These are phyloP conservation scores for Podiceps cristatus DNA, from an alignment of 2,113 vertebrate genomes.

Conservation along the genomic window DNA sequence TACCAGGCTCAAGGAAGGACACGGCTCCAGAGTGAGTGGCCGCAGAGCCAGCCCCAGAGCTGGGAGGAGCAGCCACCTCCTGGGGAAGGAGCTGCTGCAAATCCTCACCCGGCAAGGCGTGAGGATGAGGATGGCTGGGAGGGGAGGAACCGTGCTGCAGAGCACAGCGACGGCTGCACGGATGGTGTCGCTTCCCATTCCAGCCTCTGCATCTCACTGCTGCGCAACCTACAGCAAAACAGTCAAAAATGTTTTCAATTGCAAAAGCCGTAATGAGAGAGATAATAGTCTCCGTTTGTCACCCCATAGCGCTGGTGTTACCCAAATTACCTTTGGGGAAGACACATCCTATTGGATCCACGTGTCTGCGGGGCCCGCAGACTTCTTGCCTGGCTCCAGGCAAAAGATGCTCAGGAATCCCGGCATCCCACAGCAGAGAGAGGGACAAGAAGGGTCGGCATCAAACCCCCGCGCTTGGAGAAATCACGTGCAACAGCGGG, in stretches of 20 bases:
- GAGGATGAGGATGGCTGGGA: not conserved
- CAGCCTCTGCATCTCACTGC: not conserved
- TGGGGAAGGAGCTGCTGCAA: accelerated
- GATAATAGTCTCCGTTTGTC: not conserved
- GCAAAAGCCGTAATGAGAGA: not conserved
- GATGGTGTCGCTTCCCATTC: not conserved
- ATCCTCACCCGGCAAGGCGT: accelerated
- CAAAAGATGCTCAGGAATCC: not conserved
- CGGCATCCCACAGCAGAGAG: not conserved
- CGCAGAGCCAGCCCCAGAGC: accelerated
- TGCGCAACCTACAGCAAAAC: not conserved
- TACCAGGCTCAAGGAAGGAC: not conserved
- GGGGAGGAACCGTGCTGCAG: not conserved
- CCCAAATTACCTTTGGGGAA: not conserved
- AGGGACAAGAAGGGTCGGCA: not conserved
- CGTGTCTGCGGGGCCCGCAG: too few species aligned
- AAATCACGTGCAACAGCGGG: not conserved
- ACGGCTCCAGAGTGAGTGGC: accelerated
- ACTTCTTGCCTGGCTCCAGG: not conserved
- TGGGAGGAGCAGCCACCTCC: not conserved
- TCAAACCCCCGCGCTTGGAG: not conserved
- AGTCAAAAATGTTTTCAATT: not conserved
- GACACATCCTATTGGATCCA: not conserved
- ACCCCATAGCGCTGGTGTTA: not conserved
- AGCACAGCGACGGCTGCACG: not conserved